phyloP scores from a whole-genome alignment of 2,888 invertebrate species.

The Habroteleia sp. region DNA sequence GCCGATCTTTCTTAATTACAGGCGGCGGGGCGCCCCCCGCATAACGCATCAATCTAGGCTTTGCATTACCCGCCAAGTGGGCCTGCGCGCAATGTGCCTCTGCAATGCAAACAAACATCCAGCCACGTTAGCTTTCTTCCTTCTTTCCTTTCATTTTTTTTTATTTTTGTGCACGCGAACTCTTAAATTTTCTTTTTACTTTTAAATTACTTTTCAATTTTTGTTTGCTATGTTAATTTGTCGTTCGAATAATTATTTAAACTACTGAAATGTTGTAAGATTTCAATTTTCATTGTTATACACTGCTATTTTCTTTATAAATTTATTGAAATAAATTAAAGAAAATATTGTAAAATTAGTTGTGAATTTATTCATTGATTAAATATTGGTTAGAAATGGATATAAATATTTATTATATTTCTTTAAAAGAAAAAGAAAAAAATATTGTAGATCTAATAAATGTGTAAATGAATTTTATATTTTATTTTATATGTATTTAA shows the following conservation, averaged over 20 bases:
- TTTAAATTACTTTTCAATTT: conserved; percentile 36
- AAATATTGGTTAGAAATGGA: too few species aligned
- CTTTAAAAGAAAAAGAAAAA: too few species aligned
- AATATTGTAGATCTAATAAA: too few species aligned
- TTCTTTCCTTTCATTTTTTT: conserved; percentile 56
- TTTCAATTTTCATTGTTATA: not conserved
- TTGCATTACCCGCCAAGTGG: conserved; percentile 81
- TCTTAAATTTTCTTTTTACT: conserved; percentile 26
- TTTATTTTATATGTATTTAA: too few species aligned
- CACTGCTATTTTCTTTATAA: not conserved
- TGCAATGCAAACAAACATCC: conserved; percentile 81
- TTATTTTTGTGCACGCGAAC: conserved; percentile 17
- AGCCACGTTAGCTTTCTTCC: conserved; percentile 78
- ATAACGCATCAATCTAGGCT: conserved; percentile 69
- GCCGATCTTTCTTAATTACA: conserved; percentile 73
- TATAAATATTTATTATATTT: too few species aligned
- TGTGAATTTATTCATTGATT: too few species aligned
- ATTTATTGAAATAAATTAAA: not conserved
- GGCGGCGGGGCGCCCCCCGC: conserved; percentile 78
- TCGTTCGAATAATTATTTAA: conserved; percentile 17
- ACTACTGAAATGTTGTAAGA: not conserved
- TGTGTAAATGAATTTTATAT: too few species aligned
- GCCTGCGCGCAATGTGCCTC: conserved; percentile 82
- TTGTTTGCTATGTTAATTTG: conserved; percentile 1
- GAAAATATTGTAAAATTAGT: too few species aligned